These are phyloP conservation scores for Cyprinus carpio DNA, from an alignment of 2,113 vertebrate genomes.

Conservation along the genomic window DNA sequence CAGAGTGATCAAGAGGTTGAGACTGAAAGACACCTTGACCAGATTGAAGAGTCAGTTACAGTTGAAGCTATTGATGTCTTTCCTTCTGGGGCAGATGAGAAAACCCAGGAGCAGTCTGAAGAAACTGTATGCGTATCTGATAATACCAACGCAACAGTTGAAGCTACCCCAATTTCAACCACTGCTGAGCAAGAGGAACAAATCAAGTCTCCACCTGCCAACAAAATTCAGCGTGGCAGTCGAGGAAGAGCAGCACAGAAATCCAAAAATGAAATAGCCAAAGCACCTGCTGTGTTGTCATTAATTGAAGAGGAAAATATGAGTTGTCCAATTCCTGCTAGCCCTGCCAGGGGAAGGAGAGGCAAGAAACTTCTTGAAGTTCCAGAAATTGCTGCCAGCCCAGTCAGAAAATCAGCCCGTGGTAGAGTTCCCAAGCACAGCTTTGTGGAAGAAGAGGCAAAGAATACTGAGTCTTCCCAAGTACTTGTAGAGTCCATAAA, in stretches of 20 bases:
- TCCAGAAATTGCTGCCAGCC: slow-evolving; percentile 44
- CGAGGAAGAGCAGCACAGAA: slow-evolving; percentile 25
- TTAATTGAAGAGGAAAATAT: not conserved
- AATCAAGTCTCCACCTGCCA: not conserved
- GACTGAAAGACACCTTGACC: too few relatives aligned
- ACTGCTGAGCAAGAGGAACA: not conserved
- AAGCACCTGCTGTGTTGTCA: not conserved
- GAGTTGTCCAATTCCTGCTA: not conserved
- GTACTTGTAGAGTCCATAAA: slow-evolving; percentile 27
- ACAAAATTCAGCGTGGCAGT: slow-evolving; percentile 6
- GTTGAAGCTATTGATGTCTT: not conserved
- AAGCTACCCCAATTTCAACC: not conserved
- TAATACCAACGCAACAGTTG: not conserved
- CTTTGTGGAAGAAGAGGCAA: slow-evolving; percentile 38
- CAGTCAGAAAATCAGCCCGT: slow-evolving; percentile 56
- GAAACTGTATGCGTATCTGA: not conserved
- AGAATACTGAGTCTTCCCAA: slow-evolving; percentile 36
- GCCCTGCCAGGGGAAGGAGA: slow-evolving; percentile 61
- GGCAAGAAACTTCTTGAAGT: slow-evolving; percentile 49
- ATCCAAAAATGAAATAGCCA: slow-evolving; percentile 4
- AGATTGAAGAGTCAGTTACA: not conserved
- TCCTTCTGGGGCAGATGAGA: not conserved
- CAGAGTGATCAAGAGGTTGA: not conserved
- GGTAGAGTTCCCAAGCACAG: slow-evolving; percentile 56
- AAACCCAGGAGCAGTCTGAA: not conserved